These are phyloP conservation scores for Heloderma charlesbogerti DNA, from an alignment of 2,113 vertebrate species.

Conservation along the genomic window DNA sequence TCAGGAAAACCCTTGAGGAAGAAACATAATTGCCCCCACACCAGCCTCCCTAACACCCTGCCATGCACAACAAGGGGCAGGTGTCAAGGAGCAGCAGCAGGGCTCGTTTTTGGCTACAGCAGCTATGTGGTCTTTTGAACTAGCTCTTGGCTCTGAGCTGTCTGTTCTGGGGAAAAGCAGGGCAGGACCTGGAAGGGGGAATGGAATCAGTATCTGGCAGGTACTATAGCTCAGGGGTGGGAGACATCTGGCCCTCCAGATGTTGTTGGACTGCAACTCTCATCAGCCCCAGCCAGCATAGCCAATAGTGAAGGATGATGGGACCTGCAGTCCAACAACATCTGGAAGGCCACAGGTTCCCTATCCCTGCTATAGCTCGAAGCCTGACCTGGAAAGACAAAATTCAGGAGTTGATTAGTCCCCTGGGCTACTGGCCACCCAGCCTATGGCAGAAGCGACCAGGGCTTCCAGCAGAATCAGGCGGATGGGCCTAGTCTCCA, in stretches of 20 bases:
- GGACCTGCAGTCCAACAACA: too few relatives aligned
- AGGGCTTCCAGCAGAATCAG: neutral
- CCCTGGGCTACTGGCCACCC: neutral
- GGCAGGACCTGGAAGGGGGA: neutral
- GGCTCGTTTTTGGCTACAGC: neutral
- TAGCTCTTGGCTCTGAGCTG: neutral
- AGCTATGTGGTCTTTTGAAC: neutral
- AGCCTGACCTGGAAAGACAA: neutral
- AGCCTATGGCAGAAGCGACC: neutral
- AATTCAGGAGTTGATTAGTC: too few relatives aligned
- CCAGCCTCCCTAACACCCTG: neutral
- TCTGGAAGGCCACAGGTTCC: too few relatives aligned
- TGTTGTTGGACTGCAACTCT: too few relatives aligned
- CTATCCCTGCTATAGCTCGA: neutral
- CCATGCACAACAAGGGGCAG: too few relatives aligned
- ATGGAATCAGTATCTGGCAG: neutral
- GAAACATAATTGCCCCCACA: neutral
- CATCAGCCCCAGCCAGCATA: too few relatives aligned
- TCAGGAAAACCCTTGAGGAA: neutral
- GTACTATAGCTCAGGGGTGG: neutral
- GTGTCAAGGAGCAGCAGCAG: neutral
- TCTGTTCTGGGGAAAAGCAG: neutral
- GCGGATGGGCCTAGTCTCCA: too few relatives aligned
- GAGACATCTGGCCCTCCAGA: too few relatives aligned
- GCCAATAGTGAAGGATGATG: too few relatives aligned